Evolutionary conservation across 2,888 invertebrate species (phyloP), one percentile per base, ranked within the genome.

Genomic region (Eledona agricola): DNA sequence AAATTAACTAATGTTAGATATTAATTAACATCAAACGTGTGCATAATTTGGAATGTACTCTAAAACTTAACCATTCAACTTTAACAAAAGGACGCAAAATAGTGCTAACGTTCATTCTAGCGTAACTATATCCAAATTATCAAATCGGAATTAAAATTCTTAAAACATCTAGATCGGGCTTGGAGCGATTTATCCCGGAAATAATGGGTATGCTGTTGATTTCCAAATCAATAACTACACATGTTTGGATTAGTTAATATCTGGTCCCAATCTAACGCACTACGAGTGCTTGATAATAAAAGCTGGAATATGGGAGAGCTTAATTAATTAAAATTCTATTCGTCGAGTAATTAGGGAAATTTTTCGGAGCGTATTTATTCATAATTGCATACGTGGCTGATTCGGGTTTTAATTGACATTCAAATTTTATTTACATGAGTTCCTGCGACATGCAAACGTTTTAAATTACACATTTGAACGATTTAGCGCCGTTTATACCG

Each of bases 261-360:
- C 34, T 32, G 45, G 23, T 45, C 34, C 34, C 45, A 32, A 45
- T 45, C 45, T 45, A 45, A 45, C 34, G 26, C 13, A 29, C 32
- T 34, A 32, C 43, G 26, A 17, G 32, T 32, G 23, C 34, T 45
- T 45, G 45, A 34, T 20, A 45, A 45, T 34, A 45, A 43, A 43
- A 34, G 45, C 45, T 32, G 38, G 38, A 38, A 38, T 29, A 46
- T 34, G 35, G 46, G 19, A 46, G 32, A 35, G 46, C 46, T 37
- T 46, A 34, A 52, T 52, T 52, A 46, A 52, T 52, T 52, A 46
- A 52, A 52, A 38, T 46, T 46, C 26, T 31, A 19, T 35, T 43
- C 32, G 25, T 47, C 40, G 11, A 47, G 47, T 53, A 47, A 53
- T 53, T 47, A 53, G 34, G 20, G 26, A 34, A 38, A 32, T 15